Evolutionary conservation across 2,888 invertebrate genomes (phyloP), one percentile per base, ranked within the genome.

Genomic region (Eupithecia subfuscata): DNA sequence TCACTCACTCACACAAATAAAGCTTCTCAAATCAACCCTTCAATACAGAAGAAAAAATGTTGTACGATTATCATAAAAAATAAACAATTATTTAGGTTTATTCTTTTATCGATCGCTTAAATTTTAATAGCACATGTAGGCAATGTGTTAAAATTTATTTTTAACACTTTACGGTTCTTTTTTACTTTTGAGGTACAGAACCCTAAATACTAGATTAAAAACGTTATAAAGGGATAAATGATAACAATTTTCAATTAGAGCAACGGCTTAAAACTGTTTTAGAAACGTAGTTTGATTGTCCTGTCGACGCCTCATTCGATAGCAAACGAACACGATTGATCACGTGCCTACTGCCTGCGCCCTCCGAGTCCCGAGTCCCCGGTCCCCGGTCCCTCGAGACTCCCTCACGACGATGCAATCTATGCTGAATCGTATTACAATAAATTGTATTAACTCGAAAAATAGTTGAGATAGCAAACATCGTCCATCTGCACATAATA

Each of bases 361-460:
- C 52, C n/a, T 22, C 22, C 22, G 52, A 56, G 52, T 22, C n/a
- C 52, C 8, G 52, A 12, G 43, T 43, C 14, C 43, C 43, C 43
- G 1, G 45, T 22, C 18, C 48, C 18, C 52, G n/a, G 52, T n/a
- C 52, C 52, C 63, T 16, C 94, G 93, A 94, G 94, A 89, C 90
- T 94, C 94, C 94, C 95, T 93, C 90, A 89, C 92, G 93, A 93
- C 92, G 93, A 93, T 93, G 94, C 95, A 94, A 95, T 94, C 95
- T 94, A 94, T 94, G 94, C 94, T 94, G 94, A 95, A 95, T 95
- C 94, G 92, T 93, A 95, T 95, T 94, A 95, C 94, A 94, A 94
- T 94, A 94, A 94, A 95, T 94, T 95, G 94, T 92, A 94, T 95
- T 94, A 95, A 93, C 93, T 94, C 92, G 94, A 93, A 94, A 94